These are phyloP conservation scores for Poecilia velifera DNA, from an alignment of 2,797 vertebrate genomes.

Conservation along the genomic window DNA sequence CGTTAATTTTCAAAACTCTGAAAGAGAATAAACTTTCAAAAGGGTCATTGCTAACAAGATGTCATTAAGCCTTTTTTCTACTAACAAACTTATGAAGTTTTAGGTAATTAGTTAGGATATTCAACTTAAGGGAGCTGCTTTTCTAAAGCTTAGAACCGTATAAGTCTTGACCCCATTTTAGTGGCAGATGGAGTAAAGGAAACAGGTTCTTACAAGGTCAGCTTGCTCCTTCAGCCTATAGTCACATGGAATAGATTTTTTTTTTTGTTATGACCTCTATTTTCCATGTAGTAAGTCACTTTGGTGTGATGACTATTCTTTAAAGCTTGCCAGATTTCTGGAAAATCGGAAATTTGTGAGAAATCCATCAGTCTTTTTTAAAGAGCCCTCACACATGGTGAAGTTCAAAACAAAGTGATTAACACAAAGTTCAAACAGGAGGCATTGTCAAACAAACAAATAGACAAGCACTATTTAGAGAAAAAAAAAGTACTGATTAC, in stretches of 20 bases:
- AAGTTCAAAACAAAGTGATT: not conserved
- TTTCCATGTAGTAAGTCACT: constrained; percentile 32
- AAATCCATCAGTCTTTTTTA: constrained; percentile 16
- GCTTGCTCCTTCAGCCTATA: constrained; percentile 1
- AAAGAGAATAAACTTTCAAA: constrained; percentile 4
- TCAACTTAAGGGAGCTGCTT: constrained; percentile 29
- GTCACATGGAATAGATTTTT: constrained; percentile 1
- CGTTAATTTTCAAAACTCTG: constrained; percentile 4
- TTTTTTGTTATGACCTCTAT: not conserved
- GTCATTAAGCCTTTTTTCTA: constrained; percentile 26
- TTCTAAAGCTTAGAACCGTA: constrained; percentile 25
- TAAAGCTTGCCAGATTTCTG: constrained; percentile 14
- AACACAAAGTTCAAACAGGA: not conserved
- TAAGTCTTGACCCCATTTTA: constrained; percentile 20
- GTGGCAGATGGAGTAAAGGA: constrained; percentile 24
- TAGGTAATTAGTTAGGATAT: constrained; percentile 47
- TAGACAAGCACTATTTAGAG: not conserved
- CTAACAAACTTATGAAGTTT: constrained; percentile 44
- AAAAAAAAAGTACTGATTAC: not conserved
- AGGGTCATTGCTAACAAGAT: constrained; percentile 5
- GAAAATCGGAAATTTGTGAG: not conserved
- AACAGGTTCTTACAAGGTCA: constrained; percentile 12
- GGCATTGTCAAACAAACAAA: not conserved
- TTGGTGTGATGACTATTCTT: constrained; percentile 44
- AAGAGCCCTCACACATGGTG: too few species aligned